Percentiles rank a stretch among this genome's conserved stretches.
Conservation (phyloP, 2,797 vertebrate species). For the Anguilla marmorata region DNA sequence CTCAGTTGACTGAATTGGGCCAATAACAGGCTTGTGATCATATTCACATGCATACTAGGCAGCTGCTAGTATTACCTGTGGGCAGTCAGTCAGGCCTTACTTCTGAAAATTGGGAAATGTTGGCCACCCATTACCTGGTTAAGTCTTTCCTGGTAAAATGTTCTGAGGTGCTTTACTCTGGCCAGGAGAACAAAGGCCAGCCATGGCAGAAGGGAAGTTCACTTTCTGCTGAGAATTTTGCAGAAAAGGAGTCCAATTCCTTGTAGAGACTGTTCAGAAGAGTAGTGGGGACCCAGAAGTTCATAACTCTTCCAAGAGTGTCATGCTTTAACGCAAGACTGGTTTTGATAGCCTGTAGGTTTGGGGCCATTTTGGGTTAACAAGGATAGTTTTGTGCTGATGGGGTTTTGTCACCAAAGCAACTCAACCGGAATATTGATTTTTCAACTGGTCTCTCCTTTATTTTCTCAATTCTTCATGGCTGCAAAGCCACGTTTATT, state of each 20-base stretch:
- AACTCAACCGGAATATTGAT: slow-evolving; percentile 37
- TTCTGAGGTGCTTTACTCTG: slow-evolving; percentile 41
- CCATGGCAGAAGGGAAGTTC: slow-evolving; percentile 36
- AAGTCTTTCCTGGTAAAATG: slow-evolving; percentile 15
- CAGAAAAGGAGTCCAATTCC: slow-evolving; percentile 34
- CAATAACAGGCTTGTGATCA: slow-evolving; percentile 28
- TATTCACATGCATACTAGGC: slow-evolving; percentile 36
- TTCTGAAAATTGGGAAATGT: slow-evolving; percentile 39
- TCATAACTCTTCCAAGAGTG: slow-evolving; percentile 37
- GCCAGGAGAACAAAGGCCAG: slow-evolving; percentile 42
- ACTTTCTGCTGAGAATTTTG: slow-evolving; percentile 32
- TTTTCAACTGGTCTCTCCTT: slow-evolving; percentile 24
- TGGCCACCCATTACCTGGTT: slow-evolving; percentile 30
- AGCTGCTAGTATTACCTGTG: slow-evolving; percentile 42
- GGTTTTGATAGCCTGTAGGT: slow-evolving; percentile 36
- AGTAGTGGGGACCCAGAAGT: slow-evolving; percentile 28
- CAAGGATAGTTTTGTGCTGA: slow-evolving; percentile 14
- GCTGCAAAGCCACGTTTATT: slow-evolving; percentile 40
- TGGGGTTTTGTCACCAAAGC: slow-evolving; percentile 49
- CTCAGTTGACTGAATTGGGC: background rate
- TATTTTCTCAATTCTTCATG: slow-evolving; percentile 34
- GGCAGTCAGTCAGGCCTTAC: slow-evolving; percentile 25
- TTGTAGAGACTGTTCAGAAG: slow-evolving; percentile 29
- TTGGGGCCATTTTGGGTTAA: slow-evolving; percentile 45
- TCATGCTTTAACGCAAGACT: slow-evolving; percentile 37